phyloP scores from a whole-genome alignment of 2,888 invertebrate genomes.

The Heliconius ismenius region DNA sequence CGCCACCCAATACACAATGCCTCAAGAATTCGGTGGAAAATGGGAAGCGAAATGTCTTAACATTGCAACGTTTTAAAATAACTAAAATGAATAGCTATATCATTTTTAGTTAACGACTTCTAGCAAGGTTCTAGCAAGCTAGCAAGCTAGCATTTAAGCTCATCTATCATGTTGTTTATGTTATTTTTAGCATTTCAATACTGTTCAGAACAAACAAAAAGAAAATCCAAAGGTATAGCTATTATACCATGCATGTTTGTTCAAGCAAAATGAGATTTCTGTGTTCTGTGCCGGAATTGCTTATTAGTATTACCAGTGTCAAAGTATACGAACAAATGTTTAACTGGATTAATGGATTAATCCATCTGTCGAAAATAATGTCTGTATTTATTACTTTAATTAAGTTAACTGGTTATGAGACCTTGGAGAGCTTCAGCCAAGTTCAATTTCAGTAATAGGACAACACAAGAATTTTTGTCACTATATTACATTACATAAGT shows the following conservation, averaged over 20 bases:
- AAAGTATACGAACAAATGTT: background rate
- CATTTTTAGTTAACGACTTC: constrained; percentile 22
- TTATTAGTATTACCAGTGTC: background rate
- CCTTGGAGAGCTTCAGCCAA: constrained; percentile 61
- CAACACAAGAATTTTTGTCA: background rate
- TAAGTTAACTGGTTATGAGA: constrained; percentile 60
- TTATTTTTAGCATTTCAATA: constrained; percentile 46
- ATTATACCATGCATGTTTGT: background rate
- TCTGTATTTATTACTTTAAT: constrained; percentile 39
- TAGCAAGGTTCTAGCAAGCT: too few relatives aligned
- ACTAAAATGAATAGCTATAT: constrained; percentile 1
- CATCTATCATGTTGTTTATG: constrained; percentile 53
- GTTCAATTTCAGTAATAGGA: constrained; percentile 31
- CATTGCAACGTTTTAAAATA: background rate
- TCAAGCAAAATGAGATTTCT: background rate
- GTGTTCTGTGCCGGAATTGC: background rate
- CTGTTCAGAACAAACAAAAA: constrained; percentile 47
- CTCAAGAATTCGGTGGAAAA: too few relatives aligned
- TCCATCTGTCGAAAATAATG: constrained; percentile 22
- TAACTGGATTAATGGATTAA: constrained; percentile 33
- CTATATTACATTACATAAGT: background rate
- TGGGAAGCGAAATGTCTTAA: too few relatives aligned
- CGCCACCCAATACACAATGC: too few relatives aligned
- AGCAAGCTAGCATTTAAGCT: constrained; percentile 48
- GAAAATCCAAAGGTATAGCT: background rate